These are phyloP conservation scores for Nasonia giraulti DNA, from an alignment of 1,140 invertebrate genomes.

Conservation along the genomic window DNA sequence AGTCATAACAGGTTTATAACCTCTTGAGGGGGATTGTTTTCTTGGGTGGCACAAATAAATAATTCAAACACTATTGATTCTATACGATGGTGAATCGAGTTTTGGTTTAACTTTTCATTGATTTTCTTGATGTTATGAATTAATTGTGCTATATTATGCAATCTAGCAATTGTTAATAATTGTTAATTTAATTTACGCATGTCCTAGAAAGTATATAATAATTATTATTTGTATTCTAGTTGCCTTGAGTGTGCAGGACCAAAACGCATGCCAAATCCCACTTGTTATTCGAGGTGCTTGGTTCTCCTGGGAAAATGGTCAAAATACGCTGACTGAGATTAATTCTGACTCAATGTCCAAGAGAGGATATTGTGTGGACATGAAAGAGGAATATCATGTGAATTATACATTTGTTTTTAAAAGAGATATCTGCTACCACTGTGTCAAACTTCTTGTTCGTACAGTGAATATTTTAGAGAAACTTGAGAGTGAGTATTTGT, in stretches of 20 bases:
- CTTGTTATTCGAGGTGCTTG: conserved; percentile 87
- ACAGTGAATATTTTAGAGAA: conserved; percentile 85
- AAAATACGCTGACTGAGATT: conserved; percentile 88
- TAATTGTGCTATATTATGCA: background rate
- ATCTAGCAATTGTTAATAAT: background rate
- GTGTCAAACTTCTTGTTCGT: conserved; percentile 88
- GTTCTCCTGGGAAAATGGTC: conserved; percentile 93
- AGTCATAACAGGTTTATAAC: conserved; percentile 36
- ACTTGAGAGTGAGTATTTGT: conserved; percentile 26
- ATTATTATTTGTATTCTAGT: conserved; percentile 48
- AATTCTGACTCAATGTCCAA: conserved; percentile 84
- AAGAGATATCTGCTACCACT: conserved; percentile 85
- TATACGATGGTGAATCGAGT: background rate
- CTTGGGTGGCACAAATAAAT: background rate
- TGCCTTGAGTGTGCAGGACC: conserved; percentile 47
- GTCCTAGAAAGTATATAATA: background rate
- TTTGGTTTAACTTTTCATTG: conserved; percentile 1
- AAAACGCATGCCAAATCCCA: conserved; percentile 78
- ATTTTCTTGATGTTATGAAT: background rate
- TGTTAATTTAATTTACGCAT: background rate
- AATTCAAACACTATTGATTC: background rate
- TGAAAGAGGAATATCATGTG: conserved; percentile 83
- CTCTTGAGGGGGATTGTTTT: background rate
- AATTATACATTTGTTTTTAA: conserved; percentile 92
- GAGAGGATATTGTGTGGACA: conserved; percentile 83